phyloP scores from a whole-genome alignment of 2,888 invertebrate species.

The Eupithecia abbreviata region DNA sequence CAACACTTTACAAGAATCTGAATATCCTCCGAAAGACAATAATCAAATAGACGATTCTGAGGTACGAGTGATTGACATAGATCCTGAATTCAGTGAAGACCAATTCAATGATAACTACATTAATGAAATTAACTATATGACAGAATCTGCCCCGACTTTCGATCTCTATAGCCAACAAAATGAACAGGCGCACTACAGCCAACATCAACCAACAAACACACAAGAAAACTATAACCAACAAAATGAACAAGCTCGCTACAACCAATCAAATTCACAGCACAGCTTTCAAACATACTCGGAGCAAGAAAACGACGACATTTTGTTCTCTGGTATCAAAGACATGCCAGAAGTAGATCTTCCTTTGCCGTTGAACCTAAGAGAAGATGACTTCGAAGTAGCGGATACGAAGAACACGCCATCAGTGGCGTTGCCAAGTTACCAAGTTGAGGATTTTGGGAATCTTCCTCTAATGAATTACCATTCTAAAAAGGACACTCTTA shows the following conservation, averaged over 20 bases:
- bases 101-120: constrained; percentile 24
- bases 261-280: constrained; percentile 47
- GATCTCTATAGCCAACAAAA: constrained; percentile 13
- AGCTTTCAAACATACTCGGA: constrained; percentile 37
- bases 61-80: constrained; percentile 38
- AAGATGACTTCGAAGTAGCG: constrained; percentile 62
- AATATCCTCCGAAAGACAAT: constrained; percentile 33
- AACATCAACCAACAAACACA: constrained; percentile 41
- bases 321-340: constrained; percentile 36
- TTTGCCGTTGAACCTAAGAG: constrained; percentile 65
- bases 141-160: constrained; percentile 36
- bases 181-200: constrained; percentile 12
- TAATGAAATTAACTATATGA: constrained; percentile 30
- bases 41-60: constrained; percentile 39
- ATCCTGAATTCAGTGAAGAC: constrained; percentile 36
- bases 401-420: constrained; percentile 67
- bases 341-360: constrained; percentile 62
- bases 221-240: constrained; percentile 43
- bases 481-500: constrained; percentile 69
- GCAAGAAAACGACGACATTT: constrained; percentile 30
- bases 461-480: constrained; percentile 73
- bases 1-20: constrained; percentile 34
- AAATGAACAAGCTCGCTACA: constrained; percentile 11
- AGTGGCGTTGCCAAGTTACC: constrained; percentile 59
- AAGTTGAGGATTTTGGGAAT: constrained; percentile 68